Base-by-base conservation (phyloP, 2,113 vertebrate genomes). In the Plotosus lineatus region DNA sequence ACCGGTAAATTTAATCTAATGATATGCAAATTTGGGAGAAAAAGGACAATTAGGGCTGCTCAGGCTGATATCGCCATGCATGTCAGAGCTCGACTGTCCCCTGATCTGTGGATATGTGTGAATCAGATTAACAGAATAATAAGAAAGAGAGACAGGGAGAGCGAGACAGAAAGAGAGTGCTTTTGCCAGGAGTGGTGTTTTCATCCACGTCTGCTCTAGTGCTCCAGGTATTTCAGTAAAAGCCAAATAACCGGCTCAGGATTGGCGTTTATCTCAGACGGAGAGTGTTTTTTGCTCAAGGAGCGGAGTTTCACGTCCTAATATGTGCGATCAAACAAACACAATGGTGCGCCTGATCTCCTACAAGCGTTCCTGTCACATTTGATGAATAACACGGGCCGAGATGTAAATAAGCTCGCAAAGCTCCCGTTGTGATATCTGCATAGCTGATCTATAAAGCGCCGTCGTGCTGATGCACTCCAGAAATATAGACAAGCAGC, bases 21-120 rank as follows among this genome's bases (percentile, higher is more conserved):
- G 85, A 89, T 89, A 89, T 90, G 88, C 83, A 89, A 87, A 91
- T 88, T 85, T 87, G 74, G 68, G 26, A 7, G 38, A 66, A 80
- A 85, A 86, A 78, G 75, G 76, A 79, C 71, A 50, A 89, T 86
- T 86, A 83, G 83, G 87, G 85, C 80, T 44, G 85, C 71, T 84
- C 72, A 84, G 77, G 79, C 56, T 68, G 75, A 66, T 80, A 77
- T 81, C 56, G 72, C 75, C 60, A 46, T 79, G 86, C 80, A 55
- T 79, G 84, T 75, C 66, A 87, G 76, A 87, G 74, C 60, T 38
- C 63, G 21, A 40, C 36, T 21, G 38, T 66, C 63, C 83, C 61
- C 36, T 28, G 36, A n/a, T 46, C 31, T 14, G 42, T 9, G 2
- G 53, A 79, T 44, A 26, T 14, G 50, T 78, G 72, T 53, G 78